Percentiles rank a stretch among this genome's conserved stretches.
phyloP scores from a whole-genome alignment of 2,113 vertebrate genomes.

The Benitochromis conjunctus region DNA sequence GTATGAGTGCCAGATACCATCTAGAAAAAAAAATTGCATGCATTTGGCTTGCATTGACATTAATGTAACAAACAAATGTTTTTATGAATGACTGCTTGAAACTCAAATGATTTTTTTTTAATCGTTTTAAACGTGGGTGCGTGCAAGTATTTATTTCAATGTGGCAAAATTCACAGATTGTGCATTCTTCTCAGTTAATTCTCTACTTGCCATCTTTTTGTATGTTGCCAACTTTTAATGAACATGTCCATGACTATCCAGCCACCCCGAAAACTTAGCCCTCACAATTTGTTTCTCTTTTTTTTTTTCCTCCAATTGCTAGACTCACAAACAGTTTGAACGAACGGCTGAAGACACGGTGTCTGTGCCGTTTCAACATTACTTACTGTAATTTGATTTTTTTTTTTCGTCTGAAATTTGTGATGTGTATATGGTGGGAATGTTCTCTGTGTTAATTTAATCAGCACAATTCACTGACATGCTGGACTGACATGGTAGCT shows the following conservation, averaged over 20 bases:
- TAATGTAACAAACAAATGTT: slow-evolving; percentile 17
- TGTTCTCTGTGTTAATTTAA: slow-evolving; percentile 99
- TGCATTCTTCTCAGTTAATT: slow-evolving; percentile 81
- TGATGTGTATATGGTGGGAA: slow-evolving; percentile 99
- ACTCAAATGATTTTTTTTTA: slow-evolving; percentile 68
- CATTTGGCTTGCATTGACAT: slow-evolving; percentile 45
- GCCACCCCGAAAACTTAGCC: slow-evolving; percentile 81
- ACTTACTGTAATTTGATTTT: slow-evolving; percentile 90
- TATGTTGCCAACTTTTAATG: slow-evolving; percentile 70
- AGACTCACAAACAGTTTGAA: slow-evolving; percentile 81
- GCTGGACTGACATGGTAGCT: slow-evolving; percentile 99
- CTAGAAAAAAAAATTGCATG: slow-evolving; percentile 38
- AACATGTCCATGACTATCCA: slow-evolving; percentile 65
- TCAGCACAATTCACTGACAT: slow-evolving; percentile 99
- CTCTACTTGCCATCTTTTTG: slow-evolving; percentile 75
- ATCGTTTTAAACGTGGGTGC: slow-evolving; percentile 82
- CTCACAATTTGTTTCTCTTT: slow-evolving; percentile 81
- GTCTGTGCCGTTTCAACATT: slow-evolving; percentile 90
- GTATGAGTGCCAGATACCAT: slow-evolving; percentile 16
- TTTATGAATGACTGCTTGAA: slow-evolving; percentile 61
- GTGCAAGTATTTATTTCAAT: slow-evolving; percentile 92
- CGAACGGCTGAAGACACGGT: slow-evolving; percentile 80
- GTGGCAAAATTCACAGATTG: slow-evolving; percentile 80
- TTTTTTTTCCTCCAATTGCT: slow-evolving; percentile 82
- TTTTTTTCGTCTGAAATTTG: slow-evolving; percentile 82